These are phyloP conservation scores for Myxocyprinus asiaticus DNA, from an alignment of 2,113 vertebrate species.

Conservation along the genomic window DNA sequence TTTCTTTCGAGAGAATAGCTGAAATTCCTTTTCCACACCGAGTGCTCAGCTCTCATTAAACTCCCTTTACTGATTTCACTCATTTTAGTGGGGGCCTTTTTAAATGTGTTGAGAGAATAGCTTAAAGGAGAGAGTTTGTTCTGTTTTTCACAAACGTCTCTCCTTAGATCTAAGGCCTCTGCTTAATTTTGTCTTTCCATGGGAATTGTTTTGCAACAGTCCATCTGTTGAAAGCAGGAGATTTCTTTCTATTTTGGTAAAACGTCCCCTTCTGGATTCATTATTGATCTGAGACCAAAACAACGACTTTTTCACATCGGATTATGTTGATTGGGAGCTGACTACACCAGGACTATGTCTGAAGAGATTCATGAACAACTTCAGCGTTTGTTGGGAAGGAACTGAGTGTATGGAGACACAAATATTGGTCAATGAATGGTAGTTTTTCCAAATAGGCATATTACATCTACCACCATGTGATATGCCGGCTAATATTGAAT, in stretches of 20 bases:
- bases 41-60: constrained; percentile 43
- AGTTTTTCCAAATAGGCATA: neutral
- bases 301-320: constrained; percentile 7
- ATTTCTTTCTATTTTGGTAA: constrained; percentile 23
- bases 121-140: constrained; percentile 45
- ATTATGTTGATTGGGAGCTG: constrained; percentile 7
- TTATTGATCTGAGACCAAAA: constrained; percentile 15
- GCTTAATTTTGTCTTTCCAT: no score
- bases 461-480: neutral
- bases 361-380: neutral
- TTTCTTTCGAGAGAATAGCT: constrained; percentile 29
- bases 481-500: neutral
- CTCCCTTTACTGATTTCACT: constrained; percentile 4
- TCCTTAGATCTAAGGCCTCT: no score
- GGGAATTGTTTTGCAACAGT: constrained; percentile 7
- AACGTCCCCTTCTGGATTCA: neutral
- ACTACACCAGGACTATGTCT: no score
- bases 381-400: neutral
- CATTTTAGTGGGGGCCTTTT: constrained; percentile 27
- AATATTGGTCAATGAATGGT: neutral
- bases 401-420: neutral
- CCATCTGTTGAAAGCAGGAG: constrained; percentile 37
- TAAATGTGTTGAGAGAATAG: constrained; percentile 38
- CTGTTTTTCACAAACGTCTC: neutral
- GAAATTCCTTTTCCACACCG: constrained; percentile 41